Conservation (phyloP, 2,888 invertebrate species). For the Spicauda simplicius region DNA sequence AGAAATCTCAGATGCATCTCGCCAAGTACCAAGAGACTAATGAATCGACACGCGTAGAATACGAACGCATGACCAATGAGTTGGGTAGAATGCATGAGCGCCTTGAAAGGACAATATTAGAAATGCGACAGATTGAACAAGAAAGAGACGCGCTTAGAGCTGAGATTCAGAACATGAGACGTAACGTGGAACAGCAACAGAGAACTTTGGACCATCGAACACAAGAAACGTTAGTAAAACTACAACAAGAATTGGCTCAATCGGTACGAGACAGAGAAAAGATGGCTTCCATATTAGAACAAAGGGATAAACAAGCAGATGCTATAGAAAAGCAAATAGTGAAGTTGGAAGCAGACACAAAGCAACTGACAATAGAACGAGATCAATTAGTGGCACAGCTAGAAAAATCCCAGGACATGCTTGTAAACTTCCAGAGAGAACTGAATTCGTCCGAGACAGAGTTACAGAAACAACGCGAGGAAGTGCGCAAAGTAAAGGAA, state of each 20-base stretch:
- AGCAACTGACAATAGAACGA: slow-evolving; percentile 93
- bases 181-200: slow-evolving; percentile 87
- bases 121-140: slow-evolving; percentile 89
- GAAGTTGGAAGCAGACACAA: slow-evolving; percentile 93
- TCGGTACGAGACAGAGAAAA: slow-evolving; percentile 90
- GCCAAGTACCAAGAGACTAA: slow-evolving; percentile 93
- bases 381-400: slow-evolving; percentile 95
- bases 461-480: slow-evolving; percentile 91
- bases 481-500: slow-evolving; percentile 89
- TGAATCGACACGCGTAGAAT: slow-evolving; percentile 93
- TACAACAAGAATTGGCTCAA: slow-evolving; percentile 90
- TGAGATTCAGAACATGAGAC: slow-evolving; percentile 88
- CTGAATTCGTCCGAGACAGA: slow-evolving; percentile 93
- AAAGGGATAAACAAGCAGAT: slow-evolving; percentile 91
- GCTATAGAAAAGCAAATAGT: slow-evolving; percentile 94
- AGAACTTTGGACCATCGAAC: slow-evolving; percentile 87
- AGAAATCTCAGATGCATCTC: slow-evolving; percentile 93
- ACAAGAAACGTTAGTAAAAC: slow-evolving; percentile 89
- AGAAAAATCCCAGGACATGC: slow-evolving; percentile 96
- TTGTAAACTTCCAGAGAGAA: slow-evolving; percentile 97
- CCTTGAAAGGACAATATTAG: slow-evolving; percentile 89
- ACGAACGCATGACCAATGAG: slow-evolving; percentile 93
- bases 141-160: slow-evolving; percentile 89
- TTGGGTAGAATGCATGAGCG: slow-evolving; percentile 92
- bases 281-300: slow-evolving; percentile 90